phyloP scores from a whole-genome alignment of 2,797 vertebrate genomes.

The Acipenser oxyrinchus region DNA sequence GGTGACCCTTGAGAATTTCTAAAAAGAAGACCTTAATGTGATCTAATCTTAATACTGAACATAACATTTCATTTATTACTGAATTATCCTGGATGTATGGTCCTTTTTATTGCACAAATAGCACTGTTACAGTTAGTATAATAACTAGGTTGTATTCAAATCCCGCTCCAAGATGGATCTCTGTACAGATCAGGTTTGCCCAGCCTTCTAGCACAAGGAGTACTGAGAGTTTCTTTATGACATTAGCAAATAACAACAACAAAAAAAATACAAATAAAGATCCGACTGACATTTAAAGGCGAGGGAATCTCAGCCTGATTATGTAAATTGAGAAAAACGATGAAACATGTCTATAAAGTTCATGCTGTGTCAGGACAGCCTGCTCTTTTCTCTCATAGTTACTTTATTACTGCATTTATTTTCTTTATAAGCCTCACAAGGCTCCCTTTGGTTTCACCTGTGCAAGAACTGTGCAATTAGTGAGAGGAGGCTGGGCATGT shows the following conservation, averaged over 20 bases:
- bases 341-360: constrained; percentile 47
- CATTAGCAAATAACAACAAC: constrained; percentile 65
- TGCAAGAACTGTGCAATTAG: constrained; percentile 8
- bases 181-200: constrained; percentile 64
- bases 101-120: constrained; percentile 74
- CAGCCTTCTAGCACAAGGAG: constrained; percentile 54
- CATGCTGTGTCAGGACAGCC: constrained; percentile 30
- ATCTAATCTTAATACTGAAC: constrained; percentile 73
- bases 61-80: constrained; percentile 68
- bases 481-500: constrained; percentile 13
- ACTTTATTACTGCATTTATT: constrained; percentile 21
- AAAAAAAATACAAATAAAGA: constrained; percentile 27
- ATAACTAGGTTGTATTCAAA: constrained; percentile 70
- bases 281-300: constrained; percentile 74
- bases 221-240: constrained; percentile 52
- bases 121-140: constrained; percentile 69
- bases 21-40: constrained; percentile 67
- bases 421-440: constrained; percentile 11
- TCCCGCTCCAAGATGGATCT: constrained; percentile 57
- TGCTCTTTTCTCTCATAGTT: constrained; percentile 33
- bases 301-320: constrained; percentile 61
- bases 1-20: constrained; percentile 72
- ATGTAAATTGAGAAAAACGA: constrained; percentile 54
- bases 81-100: constrained; percentile 74
- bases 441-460: constrained; percentile 15